Conservation (phyloP, 1,140 invertebrate species). For the Whitmania pigra region DNA sequence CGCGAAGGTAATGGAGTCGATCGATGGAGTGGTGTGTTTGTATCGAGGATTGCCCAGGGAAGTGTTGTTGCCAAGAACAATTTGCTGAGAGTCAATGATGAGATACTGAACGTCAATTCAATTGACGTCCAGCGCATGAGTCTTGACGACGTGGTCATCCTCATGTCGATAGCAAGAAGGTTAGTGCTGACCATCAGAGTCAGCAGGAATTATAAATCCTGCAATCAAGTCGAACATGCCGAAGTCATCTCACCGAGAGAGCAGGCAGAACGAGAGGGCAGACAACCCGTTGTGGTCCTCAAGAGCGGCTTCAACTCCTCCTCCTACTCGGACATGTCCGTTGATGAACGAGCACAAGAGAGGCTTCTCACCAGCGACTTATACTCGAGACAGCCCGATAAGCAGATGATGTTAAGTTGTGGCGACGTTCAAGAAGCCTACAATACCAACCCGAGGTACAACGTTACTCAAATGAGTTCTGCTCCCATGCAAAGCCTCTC, state of each 20-base stretch:
- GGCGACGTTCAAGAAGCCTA: not conserved
- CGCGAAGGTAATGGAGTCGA: constrained; percentile 88
- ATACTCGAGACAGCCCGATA: not conserved
- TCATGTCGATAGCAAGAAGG: constrained; percentile 94
- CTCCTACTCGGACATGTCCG: constrained; percentile 2
- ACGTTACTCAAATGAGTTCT: not conserved
- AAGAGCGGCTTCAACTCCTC: constrained; percentile 22
- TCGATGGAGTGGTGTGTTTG: constrained; percentile 87
- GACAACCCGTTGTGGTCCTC: constrained; percentile 24
- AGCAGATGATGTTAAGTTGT: not conserved
- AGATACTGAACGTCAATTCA: constrained; percentile 91
- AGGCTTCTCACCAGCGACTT: constrained; percentile 6
- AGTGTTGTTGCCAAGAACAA: constrained; percentile 76
- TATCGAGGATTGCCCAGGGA: constrained; percentile 75
- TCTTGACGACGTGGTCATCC: constrained; percentile 93
- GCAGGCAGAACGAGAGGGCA: constrained; percentile 26
- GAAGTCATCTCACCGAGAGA: constrained; percentile 17
- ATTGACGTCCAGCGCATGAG: constrained; percentile 95
- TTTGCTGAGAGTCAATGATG: constrained; percentile 90
- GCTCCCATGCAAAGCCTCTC: not conserved
- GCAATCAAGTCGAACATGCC: constrained; percentile 25
- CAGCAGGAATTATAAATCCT: constrained; percentile 36
- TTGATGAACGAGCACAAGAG: constrained; percentile 13
- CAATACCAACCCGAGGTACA: not conserved
- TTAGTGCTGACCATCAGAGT: constrained; percentile 74